Base-by-base conservation (phyloP, 2,797 vertebrate species). In the Clarias laeviceps region DNA sequence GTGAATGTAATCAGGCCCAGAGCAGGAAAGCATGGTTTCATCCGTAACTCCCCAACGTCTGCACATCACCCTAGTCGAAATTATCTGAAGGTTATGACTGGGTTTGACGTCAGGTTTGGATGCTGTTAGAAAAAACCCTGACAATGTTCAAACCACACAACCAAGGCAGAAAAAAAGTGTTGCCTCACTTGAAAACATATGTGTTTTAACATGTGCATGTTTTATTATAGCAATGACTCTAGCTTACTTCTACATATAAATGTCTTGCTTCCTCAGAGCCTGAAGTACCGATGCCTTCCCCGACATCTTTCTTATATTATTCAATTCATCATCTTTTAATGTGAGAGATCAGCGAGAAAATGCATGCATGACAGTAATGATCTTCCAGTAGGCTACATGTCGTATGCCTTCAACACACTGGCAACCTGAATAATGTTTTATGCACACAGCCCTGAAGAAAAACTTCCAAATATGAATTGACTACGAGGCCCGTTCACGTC, bases 391-490 rank as follows among this genome's bases (percentile, higher is more conserved):
- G 9, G 18, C 54, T 59, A 7, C 17, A 20, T 57, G 54, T 34
- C 29, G 20, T 32, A 17, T 76, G 50, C 3, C 82, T 80, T 22
- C 34, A 20, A 84, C 72, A 83, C 32, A 54, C 40, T 73, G 14
- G 32, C 0, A 78, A 14, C 56, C 32, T 14, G 14, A 29, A 24
- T 64, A 27, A 82, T 70, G 64, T 64, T 83, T 72, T 59, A 78
- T 83, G 27, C 73, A 27, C 12, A 54, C 61, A 37, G 50, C 15
- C 32, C 20, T 37, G 20, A 62, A 17, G 32, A 40, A 37, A 37
- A 61, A 59, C 24, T 64, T 74, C 82, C 54, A 84, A 85, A 66
- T 90, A 92, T 93, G 92, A 90, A 94, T 94, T 92, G 87, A 81
- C 84, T 50, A 50, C 45, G 11, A 50, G 45, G 45, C 11, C 0